Base-by-base conservation (phyloP, 2,113 vertebrate species). In the Protobothrops flavoviridis region DNA sequence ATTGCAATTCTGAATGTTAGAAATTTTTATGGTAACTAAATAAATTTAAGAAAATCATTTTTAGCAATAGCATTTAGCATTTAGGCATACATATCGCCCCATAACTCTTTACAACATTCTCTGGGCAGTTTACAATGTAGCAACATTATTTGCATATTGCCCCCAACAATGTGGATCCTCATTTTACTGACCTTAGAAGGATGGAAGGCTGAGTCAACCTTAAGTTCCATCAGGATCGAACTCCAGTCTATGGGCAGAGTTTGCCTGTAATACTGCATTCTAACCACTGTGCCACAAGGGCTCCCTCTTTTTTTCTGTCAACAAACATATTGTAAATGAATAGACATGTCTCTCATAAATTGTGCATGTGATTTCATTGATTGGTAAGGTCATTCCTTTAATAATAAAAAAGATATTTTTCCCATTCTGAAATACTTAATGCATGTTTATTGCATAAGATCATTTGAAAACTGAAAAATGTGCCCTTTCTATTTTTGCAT, bases 1-100 rank as follows among this genome's bases (percentile, higher is more conserved):
- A 64, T 26, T 95, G 81, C 85, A 91, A 94, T 57, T 55, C 90
- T 90, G 50, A 94, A 95, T 94, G 85, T 92, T 87, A 91, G 85
- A 91, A 4, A 91, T 95, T 96, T 96, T 95, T 50, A 94, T 96
- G 94, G 94, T 93, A 94, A 52, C 88, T 93, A 90, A 94, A 91
- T 85, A 87, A 43, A 91, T 93, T 53, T 95, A 95, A 94, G 53
- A 90, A 95, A 90, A 95, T 23, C 8, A 0, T 85, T 94, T 56
- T 93, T 87, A 50, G 8, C 48, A 50, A 50, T 48, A 48, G 45
- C 45, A 48, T 1, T 48, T 48, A 48, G 5, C 45, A 48, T 50
- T 50, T 50, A 50, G 48, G 48, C 48, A 50, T 50, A 50, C 9
- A 50, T 50, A 50, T 50, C 48, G 48, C 48, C 48, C 48, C 48